These are phyloP conservation scores for Scaptomyza pallida DNA, from an alignment of 1,140 invertebrate species.

Conservation along the genomic window DNA sequence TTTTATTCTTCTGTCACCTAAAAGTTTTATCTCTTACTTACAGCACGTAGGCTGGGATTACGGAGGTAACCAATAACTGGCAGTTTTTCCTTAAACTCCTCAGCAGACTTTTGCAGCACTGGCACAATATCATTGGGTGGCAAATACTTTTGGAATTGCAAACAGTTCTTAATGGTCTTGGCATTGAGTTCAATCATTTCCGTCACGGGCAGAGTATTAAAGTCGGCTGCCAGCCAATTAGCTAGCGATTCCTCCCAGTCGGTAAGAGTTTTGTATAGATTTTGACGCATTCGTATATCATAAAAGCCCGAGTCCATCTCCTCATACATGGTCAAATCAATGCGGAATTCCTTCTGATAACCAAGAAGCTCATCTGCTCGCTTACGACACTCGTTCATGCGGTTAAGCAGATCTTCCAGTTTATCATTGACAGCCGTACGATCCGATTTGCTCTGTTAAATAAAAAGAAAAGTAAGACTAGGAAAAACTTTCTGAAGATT, in stretches of 20 bases:
- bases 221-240: conserved; percentile 86
- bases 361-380: conserved; percentile 88
- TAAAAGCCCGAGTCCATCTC: conserved; percentile 90
- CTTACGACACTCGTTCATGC: conserved; percentile 86
- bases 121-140: conserved; percentile 91
- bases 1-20: too few species aligned
- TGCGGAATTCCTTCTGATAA: conserved; percentile 90
- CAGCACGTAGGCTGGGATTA: conserved; percentile 74
- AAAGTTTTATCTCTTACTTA: conserved; percentile 18
- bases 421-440: conserved; percentile 86
- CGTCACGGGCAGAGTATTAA: conserved; percentile 89
- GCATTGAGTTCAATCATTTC: conserved; percentile 88
- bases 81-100: conserved; percentile 89
- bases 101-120: conserved; percentile 89
- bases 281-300: conserved; percentile 90
- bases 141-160: conserved; percentile 90
- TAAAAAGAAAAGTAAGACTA: not conserved
- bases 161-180: conserved; percentile 89
- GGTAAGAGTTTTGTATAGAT: conserved; percentile 90
- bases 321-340: conserved; percentile 92
- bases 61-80: conserved; percentile 78
- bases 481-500: not conserved
- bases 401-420: conserved; percentile 87
- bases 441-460: conserved; percentile 85
- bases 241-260: conserved; percentile 87